A percentile compares a stretch with the other conserved stretches of the same genome.
Conservation (phyloP, 2,797 vertebrate genomes). For the Bradypodion pumilum region DNA sequence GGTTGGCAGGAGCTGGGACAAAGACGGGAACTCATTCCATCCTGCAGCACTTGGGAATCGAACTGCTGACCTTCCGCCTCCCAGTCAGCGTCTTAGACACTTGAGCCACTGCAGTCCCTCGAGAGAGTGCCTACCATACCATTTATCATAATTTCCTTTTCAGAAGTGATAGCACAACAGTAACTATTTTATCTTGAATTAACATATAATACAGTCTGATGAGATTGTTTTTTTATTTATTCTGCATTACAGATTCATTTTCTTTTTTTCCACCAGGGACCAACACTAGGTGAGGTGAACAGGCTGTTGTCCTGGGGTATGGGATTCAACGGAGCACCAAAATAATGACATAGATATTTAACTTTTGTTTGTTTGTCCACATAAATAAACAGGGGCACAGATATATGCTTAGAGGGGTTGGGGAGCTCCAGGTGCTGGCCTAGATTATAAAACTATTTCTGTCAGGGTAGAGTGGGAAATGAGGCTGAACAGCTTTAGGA, state of each 20-base stretch:
- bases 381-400: no score
- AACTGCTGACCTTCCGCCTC: no score
- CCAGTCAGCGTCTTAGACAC: no score
- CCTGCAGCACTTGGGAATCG: no score
- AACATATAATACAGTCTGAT: not conserved
- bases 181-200: constrained; percentile 67
- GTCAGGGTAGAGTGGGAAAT: no score
- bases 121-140: not conserved
- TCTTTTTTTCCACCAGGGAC: not conserved
- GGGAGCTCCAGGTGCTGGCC: not conserved
- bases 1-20: no score
- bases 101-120: no score
- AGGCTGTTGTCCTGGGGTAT: not conserved
- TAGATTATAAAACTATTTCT: not conserved
- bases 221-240: constrained; percentile 38
- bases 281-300: not conserved
- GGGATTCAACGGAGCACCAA: no score
- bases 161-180: constrained; percentile 62
- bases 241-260: constrained; percentile 31
- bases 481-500: no score
- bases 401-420: not conserved
- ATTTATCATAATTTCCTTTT: constrained; percentile 37
- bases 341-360: no score
- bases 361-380: no score
- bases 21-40: no score